A percentile compares a stretch with the other conserved stretches of the same genome.
Conservation (phyloP, 2,113 vertebrate genomes). For the Vombatus ursinus region DNA sequence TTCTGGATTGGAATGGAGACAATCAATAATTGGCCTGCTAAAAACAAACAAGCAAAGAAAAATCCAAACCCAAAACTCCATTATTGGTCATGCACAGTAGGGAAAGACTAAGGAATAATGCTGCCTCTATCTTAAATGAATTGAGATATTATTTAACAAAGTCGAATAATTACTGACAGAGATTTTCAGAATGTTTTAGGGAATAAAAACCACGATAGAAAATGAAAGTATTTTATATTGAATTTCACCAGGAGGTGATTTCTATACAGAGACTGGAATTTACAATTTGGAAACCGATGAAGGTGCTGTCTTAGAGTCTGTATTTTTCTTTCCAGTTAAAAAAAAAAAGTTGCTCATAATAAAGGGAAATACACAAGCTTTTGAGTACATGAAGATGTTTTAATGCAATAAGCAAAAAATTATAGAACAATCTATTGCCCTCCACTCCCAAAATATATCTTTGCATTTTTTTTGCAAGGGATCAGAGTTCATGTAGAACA, state of each 20-base stretch:
- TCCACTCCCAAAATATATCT: not conserved
- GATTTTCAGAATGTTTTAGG: conserved; percentile 10
- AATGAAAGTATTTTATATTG: conserved; percentile 12
- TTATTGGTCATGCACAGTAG: not conserved
- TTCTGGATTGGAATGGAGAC: not conserved
- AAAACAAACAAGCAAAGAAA: conserved; percentile 17
- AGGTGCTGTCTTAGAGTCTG: conserved; percentile 11
- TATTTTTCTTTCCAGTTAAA: conserved; percentile 24
- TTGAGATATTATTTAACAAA: conserved; percentile 16
- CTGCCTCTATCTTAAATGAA: not conserved
- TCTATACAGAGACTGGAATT: conserved; percentile 35
- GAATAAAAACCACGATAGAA: not conserved
- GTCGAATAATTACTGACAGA: conserved; percentile 15
- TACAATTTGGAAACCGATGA: conserved; percentile 28
- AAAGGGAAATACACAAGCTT: conserved; percentile 11
- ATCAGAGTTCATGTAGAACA: conserved; percentile 33
- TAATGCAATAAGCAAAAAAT: conserved; percentile 47
- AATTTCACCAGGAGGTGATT: conserved; percentile 39
- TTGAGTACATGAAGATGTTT: conserved; percentile 10
- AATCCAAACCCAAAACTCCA: conserved; percentile 10
- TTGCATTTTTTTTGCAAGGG: not conserved
- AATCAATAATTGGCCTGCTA: not conserved
- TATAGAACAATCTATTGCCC: not conserved
- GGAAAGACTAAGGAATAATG: not conserved
- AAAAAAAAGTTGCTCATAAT: conserved; percentile 31